phyloP scores from a whole-genome alignment of 2,888 invertebrate genomes.

The Phyllotreta cruciferae region DNA sequence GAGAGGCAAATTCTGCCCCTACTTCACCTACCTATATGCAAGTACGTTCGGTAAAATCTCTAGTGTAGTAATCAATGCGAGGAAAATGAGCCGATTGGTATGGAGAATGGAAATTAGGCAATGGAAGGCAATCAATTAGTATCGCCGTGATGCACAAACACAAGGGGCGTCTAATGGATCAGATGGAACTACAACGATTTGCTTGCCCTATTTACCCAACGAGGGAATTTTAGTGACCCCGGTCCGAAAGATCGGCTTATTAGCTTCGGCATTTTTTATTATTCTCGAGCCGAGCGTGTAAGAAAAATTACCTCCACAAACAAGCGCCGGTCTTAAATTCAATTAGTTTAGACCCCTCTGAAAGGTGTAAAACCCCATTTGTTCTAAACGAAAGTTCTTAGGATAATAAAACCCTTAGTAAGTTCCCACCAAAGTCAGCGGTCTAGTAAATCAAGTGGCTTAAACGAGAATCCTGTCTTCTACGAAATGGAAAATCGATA shows the following conservation, averaged over 20 bases:
- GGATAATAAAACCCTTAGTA: conserved; percentile 30
- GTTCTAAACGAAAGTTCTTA: conserved; percentile 31
- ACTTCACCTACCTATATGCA: too few species aligned
- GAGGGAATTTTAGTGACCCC: conserved; percentile 44
- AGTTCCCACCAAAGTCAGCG: conserved; percentile 27
- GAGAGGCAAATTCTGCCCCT: too few species aligned
- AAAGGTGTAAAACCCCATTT: conserved; percentile 31
- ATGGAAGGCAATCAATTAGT: conserved; percentile 58
- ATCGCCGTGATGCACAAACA: conserved; percentile 61
- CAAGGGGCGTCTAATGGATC: conserved; percentile 62
- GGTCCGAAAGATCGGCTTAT: too few species aligned
- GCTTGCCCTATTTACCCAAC: conserved; percentile 59
- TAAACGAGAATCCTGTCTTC: conserved; percentile 44
- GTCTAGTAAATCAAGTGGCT: conserved; percentile 51
- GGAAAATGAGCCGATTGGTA: conserved; percentile 44
- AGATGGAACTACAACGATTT: conserved; percentile 66
- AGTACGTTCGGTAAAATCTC: background rate
- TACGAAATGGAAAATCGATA: conserved; percentile 58
- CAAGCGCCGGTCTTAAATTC: conserved; percentile 16
- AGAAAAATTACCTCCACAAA: conserved; percentile 15
- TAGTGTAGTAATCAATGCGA: conserved; percentile 9
- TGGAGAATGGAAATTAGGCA: conserved; percentile 55
- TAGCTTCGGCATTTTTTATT: background rate
- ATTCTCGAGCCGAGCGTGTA: background rate
- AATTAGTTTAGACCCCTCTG: conserved; percentile 29